Conservation (phyloP, 2,797 vertebrate species). For the Balearica regulorum region DNA sequence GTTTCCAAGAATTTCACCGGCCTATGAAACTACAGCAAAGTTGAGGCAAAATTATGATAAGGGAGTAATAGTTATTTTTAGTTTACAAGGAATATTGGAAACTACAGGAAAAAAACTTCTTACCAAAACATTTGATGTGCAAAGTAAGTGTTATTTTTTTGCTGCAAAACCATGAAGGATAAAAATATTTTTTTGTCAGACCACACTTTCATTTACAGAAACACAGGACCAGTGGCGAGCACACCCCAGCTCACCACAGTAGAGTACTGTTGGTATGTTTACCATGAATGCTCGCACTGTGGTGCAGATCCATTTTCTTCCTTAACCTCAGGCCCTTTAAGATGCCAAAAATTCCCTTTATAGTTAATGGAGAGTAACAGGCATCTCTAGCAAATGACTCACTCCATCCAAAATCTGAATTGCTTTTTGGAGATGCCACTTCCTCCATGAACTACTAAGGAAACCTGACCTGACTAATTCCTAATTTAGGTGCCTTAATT, state of each 20-base stretch:
- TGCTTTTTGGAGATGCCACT: not conserved
- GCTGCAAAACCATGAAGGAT: not conserved
- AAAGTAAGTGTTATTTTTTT: not conserved
- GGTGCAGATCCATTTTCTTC: not conserved
- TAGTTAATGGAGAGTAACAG: not conserved
- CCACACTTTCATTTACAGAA: not conserved
- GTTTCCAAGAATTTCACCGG: not conserved
- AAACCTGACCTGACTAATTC: not conserved
- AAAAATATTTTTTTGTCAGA: not conserved
- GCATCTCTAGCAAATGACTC: not conserved
- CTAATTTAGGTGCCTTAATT: not conserved
- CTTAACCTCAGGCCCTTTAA: not conserved
- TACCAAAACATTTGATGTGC: not conserved
- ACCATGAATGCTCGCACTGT: not conserved
- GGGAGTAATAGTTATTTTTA: not conserved
- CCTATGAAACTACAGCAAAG: not conserved
- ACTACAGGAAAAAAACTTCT: not conserved
- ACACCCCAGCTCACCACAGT: not conserved
- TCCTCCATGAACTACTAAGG: not conserved
- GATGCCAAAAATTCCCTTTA: not conserved
- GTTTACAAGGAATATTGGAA: not conserved
- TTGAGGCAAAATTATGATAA: not conserved
- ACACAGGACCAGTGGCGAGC: not conserved
- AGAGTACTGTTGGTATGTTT: not conserved
- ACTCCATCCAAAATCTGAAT: not conserved